A percentile compares a stretch with the other conserved stretches of the same genome.
These are phyloP conservation scores for Aleiodes leptofemur DNA, from an alignment of 2,888 invertebrate species.

Conservation along the genomic window DNA sequence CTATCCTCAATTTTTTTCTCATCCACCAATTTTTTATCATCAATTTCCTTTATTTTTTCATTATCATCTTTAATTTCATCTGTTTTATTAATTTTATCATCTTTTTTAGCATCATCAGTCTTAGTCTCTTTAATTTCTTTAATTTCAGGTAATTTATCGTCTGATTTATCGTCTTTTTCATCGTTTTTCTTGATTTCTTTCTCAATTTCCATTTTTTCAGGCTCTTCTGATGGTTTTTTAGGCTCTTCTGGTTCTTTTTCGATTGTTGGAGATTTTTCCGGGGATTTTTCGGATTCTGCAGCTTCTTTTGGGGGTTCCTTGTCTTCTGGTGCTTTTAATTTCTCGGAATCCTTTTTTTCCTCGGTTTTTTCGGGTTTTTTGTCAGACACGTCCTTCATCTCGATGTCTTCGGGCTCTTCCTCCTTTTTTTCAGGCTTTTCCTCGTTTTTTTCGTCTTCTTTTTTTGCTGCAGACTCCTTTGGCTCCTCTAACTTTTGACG, in stretches of 20 bases:
- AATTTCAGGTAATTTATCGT: conserved; percentile 32
- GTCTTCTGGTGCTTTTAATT: conserved; percentile 47
- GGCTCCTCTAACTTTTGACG: conserved; percentile 68
- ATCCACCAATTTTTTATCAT: conserved; percentile 55
- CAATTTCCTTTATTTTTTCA: conserved; percentile 51
- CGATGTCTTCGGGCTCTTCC: conserved; percentile 50
- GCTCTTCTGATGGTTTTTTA: conserved; percentile 48
- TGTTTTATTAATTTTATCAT: conserved; percentile 31
- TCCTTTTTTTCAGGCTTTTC: conserved; percentile 50
- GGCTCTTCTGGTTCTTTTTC: conserved; percentile 63
- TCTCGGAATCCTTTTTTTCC: conserved; percentile 39
- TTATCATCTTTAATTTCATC: conserved; percentile 51
- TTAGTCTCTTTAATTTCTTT: conserved; percentile 41
- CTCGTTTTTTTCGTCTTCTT: conserved; percentile 61
- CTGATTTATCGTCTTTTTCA: conserved; percentile 43
- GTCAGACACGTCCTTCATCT: conserved; percentile 52
- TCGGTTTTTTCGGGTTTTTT: conserved; percentile 34
- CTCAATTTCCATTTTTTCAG: conserved; percentile 56
- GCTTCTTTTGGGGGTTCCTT: conserved; percentile 57
- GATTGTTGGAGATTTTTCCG: conserved; percentile 60
- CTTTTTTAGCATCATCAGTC: conserved; percentile 44
- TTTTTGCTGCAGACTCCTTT: conserved; percentile 50
- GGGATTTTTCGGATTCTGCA: conserved; percentile 65
- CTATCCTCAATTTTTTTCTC: conserved; percentile 56
- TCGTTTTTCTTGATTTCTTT: conserved; percentile 52